Percentiles rank a stretch among this genome's conserved stretches.
These are phyloP conservation scores for Zophobas morio DNA, from an alignment of 1,140 invertebrate species.

Conservation along the genomic window DNA sequence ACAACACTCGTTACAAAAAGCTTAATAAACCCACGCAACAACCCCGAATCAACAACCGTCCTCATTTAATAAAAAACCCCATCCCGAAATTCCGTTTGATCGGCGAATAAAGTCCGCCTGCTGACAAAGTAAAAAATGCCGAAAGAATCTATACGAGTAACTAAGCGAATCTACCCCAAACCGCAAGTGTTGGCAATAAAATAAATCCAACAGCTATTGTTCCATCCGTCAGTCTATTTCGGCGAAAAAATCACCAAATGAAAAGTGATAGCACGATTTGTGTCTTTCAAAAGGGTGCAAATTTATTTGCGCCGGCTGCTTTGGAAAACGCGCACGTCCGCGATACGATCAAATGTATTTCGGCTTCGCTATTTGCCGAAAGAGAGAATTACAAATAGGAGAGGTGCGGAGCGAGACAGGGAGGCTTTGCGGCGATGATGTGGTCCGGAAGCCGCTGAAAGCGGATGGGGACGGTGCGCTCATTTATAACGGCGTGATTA, in stretches of 20 bases:
- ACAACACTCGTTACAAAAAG: too few relatives aligned
- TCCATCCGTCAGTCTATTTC: neutral
- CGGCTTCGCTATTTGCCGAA: conserved; percentile 36
- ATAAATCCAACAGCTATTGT: conserved; percentile 9
- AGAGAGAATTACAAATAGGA: conserved; percentile 37
- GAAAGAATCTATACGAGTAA: conserved; percentile 6
- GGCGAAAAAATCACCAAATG: conserved; percentile 34
- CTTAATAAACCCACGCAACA: too few relatives aligned
- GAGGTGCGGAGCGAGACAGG: conserved; percentile 17
- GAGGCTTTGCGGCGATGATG: neutral
- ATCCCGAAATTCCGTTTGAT: conserved; percentile 5
- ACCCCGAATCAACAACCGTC: too few relatives aligned
- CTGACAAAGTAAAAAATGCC: conserved; percentile 7
- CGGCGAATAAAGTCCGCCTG: conserved; percentile 5
- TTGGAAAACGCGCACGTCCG: conserved; percentile 41
- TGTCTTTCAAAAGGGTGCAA: conserved; percentile 36
- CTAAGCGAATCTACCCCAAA: conserved; percentile 20
- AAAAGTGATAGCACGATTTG: conserved; percentile 33
- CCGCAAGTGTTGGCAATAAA: conserved; percentile 30
- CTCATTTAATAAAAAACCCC: conserved; percentile 1
- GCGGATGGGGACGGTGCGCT: too few relatives aligned
- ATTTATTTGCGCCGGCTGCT: conserved; percentile 20
- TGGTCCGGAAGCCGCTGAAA: too few relatives aligned
- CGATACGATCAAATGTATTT: conserved; percentile 43
- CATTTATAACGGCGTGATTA: too few relatives aligned